Evolutionary conservation across 2,888 invertebrate genomes (phyloP).

Genomic region (Ormyrus labotus): DNA sequence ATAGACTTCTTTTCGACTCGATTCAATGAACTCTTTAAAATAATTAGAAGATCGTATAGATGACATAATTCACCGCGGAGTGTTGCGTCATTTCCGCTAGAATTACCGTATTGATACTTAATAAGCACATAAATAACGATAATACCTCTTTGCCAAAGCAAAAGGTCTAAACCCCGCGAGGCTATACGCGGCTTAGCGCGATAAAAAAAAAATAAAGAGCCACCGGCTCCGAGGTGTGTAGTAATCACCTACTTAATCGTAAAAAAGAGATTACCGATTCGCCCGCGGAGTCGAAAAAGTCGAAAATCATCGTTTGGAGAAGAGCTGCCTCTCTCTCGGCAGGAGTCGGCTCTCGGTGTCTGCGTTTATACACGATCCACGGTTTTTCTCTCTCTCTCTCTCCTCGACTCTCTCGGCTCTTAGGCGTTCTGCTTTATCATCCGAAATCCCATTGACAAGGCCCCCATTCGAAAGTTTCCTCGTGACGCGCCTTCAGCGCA

Average conservation of each 20-base stretch:
- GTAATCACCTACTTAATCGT: constrained; percentile 39
- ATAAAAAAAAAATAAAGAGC: too few relatives aligned
- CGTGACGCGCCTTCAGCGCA: constrained; percentile 59
- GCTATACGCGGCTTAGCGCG: too few relatives aligned
- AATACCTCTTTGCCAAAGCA: not conserved
- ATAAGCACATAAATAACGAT: not conserved
- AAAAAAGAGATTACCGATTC: constrained; percentile 28
- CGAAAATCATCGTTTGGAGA: constrained; percentile 39
- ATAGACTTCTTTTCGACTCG: too few relatives aligned
- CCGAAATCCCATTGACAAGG: constrained; percentile 51
- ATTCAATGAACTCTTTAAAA: not conserved
- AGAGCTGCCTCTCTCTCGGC: not conserved
- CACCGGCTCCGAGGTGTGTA: not conserved
- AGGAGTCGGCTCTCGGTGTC: not conserved
- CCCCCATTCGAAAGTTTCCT: constrained; percentile 33
- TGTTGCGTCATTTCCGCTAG: too few relatives aligned
- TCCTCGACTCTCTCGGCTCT: not conserved
- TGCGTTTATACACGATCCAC: not conserved
- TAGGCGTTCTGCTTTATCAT: constrained; percentile 51
- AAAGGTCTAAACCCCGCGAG: too few relatives aligned
- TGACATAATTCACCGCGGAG: not conserved
- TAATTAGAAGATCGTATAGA: not conserved
- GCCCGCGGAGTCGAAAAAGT: not conserved
- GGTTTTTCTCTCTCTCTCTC: not conserved
- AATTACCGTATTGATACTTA: not conserved